These are phyloP conservation scores for Malurus alboscapulatus DNA, from an alignment of 2,113 vertebrate species.

Conservation along the genomic window DNA sequence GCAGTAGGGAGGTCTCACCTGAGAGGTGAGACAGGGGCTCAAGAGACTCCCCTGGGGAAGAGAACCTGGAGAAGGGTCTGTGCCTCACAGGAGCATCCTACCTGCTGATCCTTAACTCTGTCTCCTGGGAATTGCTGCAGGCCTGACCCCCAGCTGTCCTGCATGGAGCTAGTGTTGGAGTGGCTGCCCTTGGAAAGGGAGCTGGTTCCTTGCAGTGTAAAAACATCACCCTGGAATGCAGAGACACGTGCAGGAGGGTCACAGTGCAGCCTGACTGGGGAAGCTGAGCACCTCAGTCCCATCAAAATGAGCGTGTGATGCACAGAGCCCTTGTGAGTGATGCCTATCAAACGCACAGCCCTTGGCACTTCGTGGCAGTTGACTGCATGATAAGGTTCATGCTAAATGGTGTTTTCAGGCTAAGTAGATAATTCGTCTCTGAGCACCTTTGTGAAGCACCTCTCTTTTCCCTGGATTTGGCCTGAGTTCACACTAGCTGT, in stretches of 20 bases:
- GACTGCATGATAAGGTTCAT: background rate
- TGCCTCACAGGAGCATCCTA: rapidly evolving
- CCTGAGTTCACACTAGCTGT: background rate
- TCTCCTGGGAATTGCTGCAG: background rate
- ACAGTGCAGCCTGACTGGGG: background rate
- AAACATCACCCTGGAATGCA: background rate
- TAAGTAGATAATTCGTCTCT: background rate
- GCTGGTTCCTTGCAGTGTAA: background rate
- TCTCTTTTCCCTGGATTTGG: background rate
- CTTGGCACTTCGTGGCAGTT: rapidly evolving
- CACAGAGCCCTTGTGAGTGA: background rate
- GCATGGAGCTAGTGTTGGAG: background rate
- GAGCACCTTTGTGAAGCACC: background rate
- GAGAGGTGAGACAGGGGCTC: rapidly evolving
- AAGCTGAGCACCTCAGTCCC: background rate
- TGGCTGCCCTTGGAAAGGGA: rapidly evolving
- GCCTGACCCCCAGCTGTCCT: background rate
- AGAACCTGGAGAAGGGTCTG: rapidly evolving
- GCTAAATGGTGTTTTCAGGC: background rate
- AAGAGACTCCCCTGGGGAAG: background rate
- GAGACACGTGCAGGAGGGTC: background rate
- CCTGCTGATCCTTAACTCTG: background rate
- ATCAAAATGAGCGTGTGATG: rapidly evolving
- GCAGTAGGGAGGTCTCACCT: rapidly evolving
- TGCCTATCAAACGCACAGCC: rapidly evolving